Percentiles rank a stretch among this genome's conserved stretches.
These are phyloP conservation scores for Spodoptera picta DNA, from an alignment of 2,888 invertebrate species.

Conservation along the genomic window DNA sequence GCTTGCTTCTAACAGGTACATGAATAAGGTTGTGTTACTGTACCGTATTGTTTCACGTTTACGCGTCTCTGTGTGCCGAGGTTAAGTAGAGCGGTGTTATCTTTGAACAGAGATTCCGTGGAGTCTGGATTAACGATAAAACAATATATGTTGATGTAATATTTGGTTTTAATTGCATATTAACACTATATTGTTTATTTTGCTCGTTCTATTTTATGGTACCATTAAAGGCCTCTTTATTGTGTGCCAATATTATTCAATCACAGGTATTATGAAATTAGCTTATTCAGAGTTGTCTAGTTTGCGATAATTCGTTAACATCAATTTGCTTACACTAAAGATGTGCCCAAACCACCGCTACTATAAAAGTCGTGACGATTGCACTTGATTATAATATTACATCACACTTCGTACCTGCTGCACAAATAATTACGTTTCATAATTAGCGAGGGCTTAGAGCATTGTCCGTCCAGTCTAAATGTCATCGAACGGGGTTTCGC, in stretches of 20 bases:
- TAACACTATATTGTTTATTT: constrained; percentile 12
- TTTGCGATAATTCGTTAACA: too few relatives aligned
- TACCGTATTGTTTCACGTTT: constrained; percentile 89
- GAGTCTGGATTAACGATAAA: constrained; percentile 79
- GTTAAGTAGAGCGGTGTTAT: constrained; percentile 89
- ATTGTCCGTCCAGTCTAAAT: constrained; percentile 85
- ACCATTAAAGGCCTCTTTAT: too few relatives aligned
- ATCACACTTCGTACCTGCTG: constrained; percentile 40
- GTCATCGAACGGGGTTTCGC: constrained; percentile 88
- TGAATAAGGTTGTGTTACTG: constrained; percentile 80
- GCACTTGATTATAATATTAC: constrained; percentile 32
- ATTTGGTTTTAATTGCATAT: constrained; percentile 32
- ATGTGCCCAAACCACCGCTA: background rate
- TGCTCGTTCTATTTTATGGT: background rate
- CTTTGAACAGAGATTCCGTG: constrained; percentile 85
- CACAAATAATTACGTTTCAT: constrained; percentile 75
- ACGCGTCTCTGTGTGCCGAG: constrained; percentile 87
- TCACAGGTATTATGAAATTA: background rate
- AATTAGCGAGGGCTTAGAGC: constrained; percentile 81
- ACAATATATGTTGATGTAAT: constrained; percentile 59
- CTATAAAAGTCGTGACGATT: constrained; percentile 15
- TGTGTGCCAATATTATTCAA: background rate
- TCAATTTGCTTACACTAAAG: too few relatives aligned
- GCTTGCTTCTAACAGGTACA: constrained; percentile 61
- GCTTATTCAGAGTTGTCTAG: too few relatives aligned